Evolutionary conservation across 2,797 vertebrate species (phyloP).

Genomic region (Clarias fuscus): DNA sequence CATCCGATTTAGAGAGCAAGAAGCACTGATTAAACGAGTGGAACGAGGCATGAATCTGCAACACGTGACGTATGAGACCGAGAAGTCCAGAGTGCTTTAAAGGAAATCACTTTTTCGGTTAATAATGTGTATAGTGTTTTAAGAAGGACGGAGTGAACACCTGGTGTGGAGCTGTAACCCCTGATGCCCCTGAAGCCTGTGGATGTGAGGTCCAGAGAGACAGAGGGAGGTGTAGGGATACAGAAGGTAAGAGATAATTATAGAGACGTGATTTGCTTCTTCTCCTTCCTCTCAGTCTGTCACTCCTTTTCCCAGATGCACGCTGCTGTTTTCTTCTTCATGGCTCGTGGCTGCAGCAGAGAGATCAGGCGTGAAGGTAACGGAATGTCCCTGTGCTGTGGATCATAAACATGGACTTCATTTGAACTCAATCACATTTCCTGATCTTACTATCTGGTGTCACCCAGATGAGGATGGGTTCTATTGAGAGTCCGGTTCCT

Average conservation of each 20-base stretch:
- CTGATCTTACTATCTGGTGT: no score
- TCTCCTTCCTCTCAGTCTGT: neutral
- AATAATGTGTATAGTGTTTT: neutral
- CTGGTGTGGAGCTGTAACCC: neutral
- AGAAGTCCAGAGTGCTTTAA: neutral
- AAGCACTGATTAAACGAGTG: neutral
- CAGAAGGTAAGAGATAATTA: neutral
- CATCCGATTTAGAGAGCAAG: constrained; percentile 13
- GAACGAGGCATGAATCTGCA: neutral
- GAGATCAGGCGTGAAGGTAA: neutral
- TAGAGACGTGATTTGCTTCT: neutral
- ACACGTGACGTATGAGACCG: neutral
- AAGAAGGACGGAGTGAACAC: neutral
- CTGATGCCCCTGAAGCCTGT: neutral
- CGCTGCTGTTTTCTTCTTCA: neutral
- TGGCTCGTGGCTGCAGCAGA: neutral
- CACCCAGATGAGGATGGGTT: no score
- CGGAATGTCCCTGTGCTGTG: neutral
- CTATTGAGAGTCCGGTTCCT: no score
- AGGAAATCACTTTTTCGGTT: neutral
- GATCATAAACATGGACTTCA: neutral
- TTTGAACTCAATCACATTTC: no score
- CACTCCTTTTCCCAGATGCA: neutral
- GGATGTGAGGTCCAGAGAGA: neutral
- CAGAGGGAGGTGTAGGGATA: neutral